phyloP scores from a whole-genome alignment of 2,113 vertebrate genomes.

The Leiothrix lutea region DNA sequence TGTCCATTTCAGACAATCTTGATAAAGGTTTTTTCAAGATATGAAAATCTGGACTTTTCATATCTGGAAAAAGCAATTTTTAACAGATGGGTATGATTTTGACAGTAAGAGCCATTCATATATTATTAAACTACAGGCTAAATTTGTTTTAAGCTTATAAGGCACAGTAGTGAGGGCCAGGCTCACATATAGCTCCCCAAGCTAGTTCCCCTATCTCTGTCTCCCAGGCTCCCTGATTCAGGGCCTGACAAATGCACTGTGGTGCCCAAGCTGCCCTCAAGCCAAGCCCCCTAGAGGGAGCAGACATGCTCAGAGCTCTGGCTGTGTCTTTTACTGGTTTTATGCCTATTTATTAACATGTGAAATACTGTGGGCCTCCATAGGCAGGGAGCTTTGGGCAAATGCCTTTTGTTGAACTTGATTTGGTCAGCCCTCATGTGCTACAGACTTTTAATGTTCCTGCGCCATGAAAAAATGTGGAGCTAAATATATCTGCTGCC shows the following conservation, averaged over 20 bases:
- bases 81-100: background rate
- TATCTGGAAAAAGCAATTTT: background rate
- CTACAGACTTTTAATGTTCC: background rate
- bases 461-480: background rate
- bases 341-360: background rate
- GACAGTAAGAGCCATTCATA: background rate
- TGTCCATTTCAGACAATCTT: background rate
- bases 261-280: background rate
- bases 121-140: background rate
- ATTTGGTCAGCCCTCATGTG: background rate
- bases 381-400: background rate
- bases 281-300: background rate
- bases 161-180: background rate
- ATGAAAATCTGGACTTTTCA: background rate
- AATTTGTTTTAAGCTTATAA: background rate
- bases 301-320: rapidly evolving
- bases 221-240: background rate
- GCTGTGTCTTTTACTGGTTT: background rate
- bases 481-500: background rate
- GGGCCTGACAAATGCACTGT: background rate
- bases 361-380: background rate
- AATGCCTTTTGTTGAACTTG: background rate
- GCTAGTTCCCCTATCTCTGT: background rate
- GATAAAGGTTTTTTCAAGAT: background rate
- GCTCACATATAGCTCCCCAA: background rate